phyloP scores from a whole-genome alignment of 2,113 vertebrate species.

The Onychostoma macrolepis region DNA sequence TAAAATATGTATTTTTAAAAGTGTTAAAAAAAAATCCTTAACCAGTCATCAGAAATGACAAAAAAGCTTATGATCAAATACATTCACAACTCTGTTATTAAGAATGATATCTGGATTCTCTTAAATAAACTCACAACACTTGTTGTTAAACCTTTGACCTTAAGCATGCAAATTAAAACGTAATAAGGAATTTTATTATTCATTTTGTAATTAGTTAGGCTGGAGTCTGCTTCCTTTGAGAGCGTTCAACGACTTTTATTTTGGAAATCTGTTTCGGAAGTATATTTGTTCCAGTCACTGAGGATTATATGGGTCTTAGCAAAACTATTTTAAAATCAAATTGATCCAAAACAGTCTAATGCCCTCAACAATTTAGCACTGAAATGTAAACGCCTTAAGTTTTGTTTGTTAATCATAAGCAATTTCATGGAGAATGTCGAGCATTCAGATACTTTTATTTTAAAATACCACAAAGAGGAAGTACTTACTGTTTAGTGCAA shows the following conservation, averaged over 20 bases:
- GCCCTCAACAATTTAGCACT: neutral
- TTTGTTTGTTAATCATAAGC: neutral
- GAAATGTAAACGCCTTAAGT: neutral
- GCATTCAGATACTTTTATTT: conserved; percentile 9
- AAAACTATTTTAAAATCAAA: neutral
- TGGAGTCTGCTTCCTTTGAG: neutral
- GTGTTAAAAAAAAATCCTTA: neutral
- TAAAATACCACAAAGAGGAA: neutral
- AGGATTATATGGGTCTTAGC: neutral
- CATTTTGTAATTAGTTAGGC: neutral
- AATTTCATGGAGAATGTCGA: neutral
- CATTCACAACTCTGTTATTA: neutral
- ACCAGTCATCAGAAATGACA: neutral
- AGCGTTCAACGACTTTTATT: neutral
- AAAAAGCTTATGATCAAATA: neutral
- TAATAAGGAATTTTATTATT: neutral
- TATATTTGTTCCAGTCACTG: neutral
- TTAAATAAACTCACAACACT: neutral
- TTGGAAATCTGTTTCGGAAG: neutral
- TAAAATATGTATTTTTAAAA: neutral
- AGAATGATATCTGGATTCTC: neutral
- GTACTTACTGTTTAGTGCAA: neutral
- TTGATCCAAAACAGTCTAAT: neutral
- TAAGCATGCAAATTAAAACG: neutral
- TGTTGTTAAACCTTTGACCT: neutral